Conservation (phyloP, 2,797 vertebrate genomes). For the Gadopsis marmoratus region DNA sequence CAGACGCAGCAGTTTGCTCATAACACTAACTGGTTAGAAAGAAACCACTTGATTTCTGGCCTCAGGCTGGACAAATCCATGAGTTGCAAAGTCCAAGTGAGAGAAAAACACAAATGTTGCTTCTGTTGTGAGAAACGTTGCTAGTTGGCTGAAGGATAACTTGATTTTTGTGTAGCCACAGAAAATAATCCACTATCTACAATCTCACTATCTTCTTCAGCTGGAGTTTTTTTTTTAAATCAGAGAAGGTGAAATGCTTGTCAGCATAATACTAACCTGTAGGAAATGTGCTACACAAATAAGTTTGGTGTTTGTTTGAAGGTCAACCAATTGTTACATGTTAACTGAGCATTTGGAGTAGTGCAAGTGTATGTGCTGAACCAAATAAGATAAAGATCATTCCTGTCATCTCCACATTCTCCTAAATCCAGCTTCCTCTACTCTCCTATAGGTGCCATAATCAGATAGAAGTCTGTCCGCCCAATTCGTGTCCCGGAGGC, state of each 20-base stretch:
- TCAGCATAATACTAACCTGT: neutral
- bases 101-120: too few species aligned
- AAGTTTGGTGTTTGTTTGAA: neutral
- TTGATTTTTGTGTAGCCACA: too few species aligned
- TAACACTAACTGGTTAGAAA: neutral
- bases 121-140: neutral
- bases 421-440: neutral
- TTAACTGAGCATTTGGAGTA: neutral
- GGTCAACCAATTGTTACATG: neutral
- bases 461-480: constrained; percentile 79
- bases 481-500: constrained; percentile 83
- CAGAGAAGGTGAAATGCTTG: too few species aligned
- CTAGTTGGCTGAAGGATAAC: neutral
- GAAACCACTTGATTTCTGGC: neutral
- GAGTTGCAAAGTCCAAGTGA: neutral
- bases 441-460: constrained; percentile 87
- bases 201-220: too few species aligned
- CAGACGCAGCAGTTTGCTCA: neutral
- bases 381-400: neutral
- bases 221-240: too few species aligned
- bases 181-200: neutral
- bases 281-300: neutral
- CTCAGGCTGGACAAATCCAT: neutral
- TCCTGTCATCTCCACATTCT: neutral
- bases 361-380: neutral